Percentiles rank a stretch among this genome's conserved stretches.
Conservation (phyloP, 2,888 invertebrate genomes). For the Stenichneumon culpator region DNA sequence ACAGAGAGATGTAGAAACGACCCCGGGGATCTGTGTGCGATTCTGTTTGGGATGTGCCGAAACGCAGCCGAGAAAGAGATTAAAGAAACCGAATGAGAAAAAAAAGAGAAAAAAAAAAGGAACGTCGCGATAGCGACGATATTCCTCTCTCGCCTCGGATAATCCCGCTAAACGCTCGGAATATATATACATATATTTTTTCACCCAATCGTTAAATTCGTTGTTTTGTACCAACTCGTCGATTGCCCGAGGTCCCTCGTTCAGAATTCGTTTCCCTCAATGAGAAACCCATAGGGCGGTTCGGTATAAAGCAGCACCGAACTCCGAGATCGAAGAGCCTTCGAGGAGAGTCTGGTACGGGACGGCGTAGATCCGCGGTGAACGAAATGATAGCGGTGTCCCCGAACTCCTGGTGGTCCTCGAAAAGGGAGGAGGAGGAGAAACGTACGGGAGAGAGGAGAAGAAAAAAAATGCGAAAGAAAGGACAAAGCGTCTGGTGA, state of each 20-base stretch:
- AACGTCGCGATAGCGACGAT: neutral
- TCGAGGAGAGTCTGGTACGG: neutral
- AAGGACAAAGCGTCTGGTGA: constrained; percentile 61
- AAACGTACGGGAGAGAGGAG: constrained; percentile 47
- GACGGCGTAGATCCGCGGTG: constrained; percentile 10
- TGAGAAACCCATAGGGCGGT: neutral
- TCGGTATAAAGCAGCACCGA: neutral
- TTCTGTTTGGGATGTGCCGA: constrained; percentile 40
- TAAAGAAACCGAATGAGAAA: constrained; percentile 25
- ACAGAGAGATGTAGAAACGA: constrained; percentile 33
- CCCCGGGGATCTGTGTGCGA: constrained; percentile 16
- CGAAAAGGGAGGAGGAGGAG: constrained; percentile 35
- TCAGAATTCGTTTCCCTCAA: neutral
- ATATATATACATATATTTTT: constrained; percentile 23
- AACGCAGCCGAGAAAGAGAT: constrained; percentile 17
- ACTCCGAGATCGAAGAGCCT: constrained; percentile 3
- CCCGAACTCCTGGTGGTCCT: constrained; percentile 32
- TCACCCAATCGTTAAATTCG: constrained; percentile 15
- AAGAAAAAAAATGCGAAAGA: constrained; percentile 49
- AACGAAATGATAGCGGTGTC: constrained; percentile 36
- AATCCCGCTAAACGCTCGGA: constrained; percentile 48
- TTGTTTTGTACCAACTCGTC: constrained; percentile 7
- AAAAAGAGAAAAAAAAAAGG: constrained; percentile 22
- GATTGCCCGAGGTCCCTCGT: constrained; percentile 9
- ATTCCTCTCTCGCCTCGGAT: constrained; percentile 35